Base-by-base conservation (phyloP, 2,888 invertebrate species). In the Drosophila barbarae region DNA sequence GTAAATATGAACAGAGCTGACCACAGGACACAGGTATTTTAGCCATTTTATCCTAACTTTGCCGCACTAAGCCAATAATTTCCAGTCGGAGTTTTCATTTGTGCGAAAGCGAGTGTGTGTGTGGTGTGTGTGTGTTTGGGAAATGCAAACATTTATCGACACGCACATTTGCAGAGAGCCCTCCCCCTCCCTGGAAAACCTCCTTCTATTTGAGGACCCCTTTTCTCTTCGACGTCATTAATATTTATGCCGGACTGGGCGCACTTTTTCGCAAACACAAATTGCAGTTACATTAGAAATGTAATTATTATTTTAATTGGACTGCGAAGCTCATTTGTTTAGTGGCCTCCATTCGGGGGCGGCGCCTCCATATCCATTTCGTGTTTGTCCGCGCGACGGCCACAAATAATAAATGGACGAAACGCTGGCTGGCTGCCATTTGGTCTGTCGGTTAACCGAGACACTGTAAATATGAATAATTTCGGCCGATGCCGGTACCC, bases 241-340 rank as follows among this genome's bases (percentile, higher is more conserved):
- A 82, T 84, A 82, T 82, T 82, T 82, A 73, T 76, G 71, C 73
- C 68, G 58, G 35, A 36, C 18, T 39, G 67, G 56, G 61, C 50
- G 57, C 69, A 64, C 69, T 70, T 69, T 70, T 70, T 58, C 51
- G 59, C 49, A 55, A 58, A 73, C 80, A 77, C 76, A 79, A 78
- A 83, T 78, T 82, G 66, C 74, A 74, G 70, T 74, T 84, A 75
- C 86, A 87, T 87, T 87, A 87, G 87, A 86, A 83, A 86, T 84
- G 87, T 86, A 87, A 87, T 87, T 87, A 87, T 87, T 87, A 86
- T 87, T 87, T 87, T 87, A 87, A 87, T 87, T 87, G 87, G 84
- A 80, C 77, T 74, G 73, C 74, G 67, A 50, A 61, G 74, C 59
- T 68, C 78, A 76, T 78, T 76, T 73, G 67, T 73, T 71, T 69